Conservation (phyloP, 2,888 invertebrate species). For the Agonopterix arenella region DNA sequence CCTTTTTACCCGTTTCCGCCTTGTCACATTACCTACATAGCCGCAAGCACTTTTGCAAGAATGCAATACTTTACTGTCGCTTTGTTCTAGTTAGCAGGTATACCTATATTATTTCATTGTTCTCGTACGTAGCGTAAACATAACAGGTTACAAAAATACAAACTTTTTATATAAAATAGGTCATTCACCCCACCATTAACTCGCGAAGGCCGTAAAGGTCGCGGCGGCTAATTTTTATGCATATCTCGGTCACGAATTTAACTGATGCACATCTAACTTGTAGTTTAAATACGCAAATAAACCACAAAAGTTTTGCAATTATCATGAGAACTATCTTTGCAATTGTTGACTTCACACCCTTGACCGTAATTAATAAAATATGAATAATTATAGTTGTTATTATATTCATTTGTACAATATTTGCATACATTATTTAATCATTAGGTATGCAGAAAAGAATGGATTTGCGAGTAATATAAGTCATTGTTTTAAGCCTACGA, state of each 20-base stretch:
- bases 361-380: constrained; percentile 9
- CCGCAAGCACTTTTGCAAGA: too few species aligned
- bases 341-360: constrained; percentile 8
- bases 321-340: constrained; percentile 10
- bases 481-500: too few species aligned
- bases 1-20: too few species aligned
- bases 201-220: constrained; percentile 1
- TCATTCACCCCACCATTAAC: not conserved
- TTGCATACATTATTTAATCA: too few species aligned
- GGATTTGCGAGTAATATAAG: too few species aligned
- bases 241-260: constrained; percentile 8
- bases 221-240: constrained; percentile 4
- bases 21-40: too few species aligned
- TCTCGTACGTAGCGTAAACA: too few species aligned
- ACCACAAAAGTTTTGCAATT: constrained; percentile 11
- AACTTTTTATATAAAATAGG: not conserved
- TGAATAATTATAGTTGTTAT: not conserved
- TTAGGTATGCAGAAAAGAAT: too few species aligned
- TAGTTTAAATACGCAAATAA: constrained; percentile 5
- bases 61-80: too few species aligned
- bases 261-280: constrained; percentile 7
- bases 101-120: too few species aligned
- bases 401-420: not conserved
- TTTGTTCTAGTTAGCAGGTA: too few species aligned
- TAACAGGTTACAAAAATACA: too few species aligned